Percentiles rank a stretch among this genome's conserved stretches.
Conservation (phyloP, 64 coral and sea anemone species). For the Dendronephthya gigantea region DNA sequence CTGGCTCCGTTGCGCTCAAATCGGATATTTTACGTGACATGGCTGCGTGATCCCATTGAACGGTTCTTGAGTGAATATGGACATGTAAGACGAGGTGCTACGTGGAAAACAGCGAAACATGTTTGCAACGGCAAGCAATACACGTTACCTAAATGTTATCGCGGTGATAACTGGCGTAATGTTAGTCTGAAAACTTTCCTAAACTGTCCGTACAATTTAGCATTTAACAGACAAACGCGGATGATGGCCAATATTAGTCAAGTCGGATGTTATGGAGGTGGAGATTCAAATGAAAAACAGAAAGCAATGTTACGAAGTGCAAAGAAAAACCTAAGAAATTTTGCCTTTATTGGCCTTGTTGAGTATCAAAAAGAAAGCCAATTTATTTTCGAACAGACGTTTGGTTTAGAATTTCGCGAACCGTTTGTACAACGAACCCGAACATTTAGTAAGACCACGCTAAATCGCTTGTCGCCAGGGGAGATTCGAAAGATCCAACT, state of each 20-base stretch:
- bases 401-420: conserved; percentile 13
- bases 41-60: conserved; percentile 4
- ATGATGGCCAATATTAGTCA: background rate
- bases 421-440: background rate
- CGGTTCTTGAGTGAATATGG: background rate
- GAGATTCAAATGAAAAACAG: background rate
- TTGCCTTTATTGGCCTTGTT: background rate
- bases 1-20: background rate
- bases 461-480: background rate
- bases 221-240: conserved; percentile 14
- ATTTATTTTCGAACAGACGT: background rate
- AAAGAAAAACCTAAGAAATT: background rate
- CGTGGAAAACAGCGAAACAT: background rate
- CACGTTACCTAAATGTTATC: background rate
- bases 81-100: conserved; percentile 5
- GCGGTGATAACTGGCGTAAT: background rate
- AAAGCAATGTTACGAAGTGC: background rate
- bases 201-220: background rate
- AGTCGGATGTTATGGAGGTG: background rate
- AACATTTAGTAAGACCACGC: background rate
- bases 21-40: conserved; percentile 4
- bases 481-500: background rate
- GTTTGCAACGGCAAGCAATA: conserved; percentile 9
- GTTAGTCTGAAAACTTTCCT: background rate
- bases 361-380: conserved; percentile 5